A percentile compares a stretch with the other conserved stretches of the same genome.
phyloP scores from a whole-genome alignment of 2,113 vertebrate species.

The Heteronetta atricapilla region DNA sequence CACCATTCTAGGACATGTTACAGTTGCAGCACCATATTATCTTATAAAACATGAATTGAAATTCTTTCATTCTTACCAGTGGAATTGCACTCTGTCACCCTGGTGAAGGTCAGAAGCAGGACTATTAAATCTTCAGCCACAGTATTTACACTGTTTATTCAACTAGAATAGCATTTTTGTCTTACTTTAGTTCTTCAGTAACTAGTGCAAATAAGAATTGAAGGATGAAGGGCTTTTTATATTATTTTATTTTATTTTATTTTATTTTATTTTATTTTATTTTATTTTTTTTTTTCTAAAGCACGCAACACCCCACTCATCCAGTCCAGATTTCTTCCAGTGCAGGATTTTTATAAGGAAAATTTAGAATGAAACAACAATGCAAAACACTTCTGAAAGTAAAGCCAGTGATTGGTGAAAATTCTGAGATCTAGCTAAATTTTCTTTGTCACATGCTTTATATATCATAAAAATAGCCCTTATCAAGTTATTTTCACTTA shows the following conservation, averaged over 20 bases:
- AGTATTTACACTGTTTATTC: not conserved
- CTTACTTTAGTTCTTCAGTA: not conserved
- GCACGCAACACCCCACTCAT: rapidly evolving
- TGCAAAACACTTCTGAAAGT: not conserved
- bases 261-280: not conserved
- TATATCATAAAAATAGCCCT: not conserved
- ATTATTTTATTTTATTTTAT: not conserved
- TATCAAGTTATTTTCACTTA: not conserved
- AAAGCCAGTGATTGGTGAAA: not conserved
- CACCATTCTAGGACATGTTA: not conserved
- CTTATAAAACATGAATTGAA: not conserved
- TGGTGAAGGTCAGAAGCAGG: not conserved
- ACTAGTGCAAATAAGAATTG: not conserved
- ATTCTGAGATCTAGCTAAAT: not conserved
- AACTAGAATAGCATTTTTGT: not conserved
- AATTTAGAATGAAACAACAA: not conserved
- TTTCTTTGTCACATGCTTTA: not conserved
- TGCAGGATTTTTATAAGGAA: not conserved
- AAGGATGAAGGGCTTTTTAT: not conserved
- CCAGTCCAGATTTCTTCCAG: not conserved
- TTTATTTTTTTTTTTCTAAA: not conserved
- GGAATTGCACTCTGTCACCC: not conserved
- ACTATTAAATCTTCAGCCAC: not conserved
- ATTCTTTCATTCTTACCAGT: not conserved
- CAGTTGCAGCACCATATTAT: not conserved